Evolutionary conservation across 2,888 invertebrate species (phyloP).

Genomic region (Drosophila subquinaria): DNA sequence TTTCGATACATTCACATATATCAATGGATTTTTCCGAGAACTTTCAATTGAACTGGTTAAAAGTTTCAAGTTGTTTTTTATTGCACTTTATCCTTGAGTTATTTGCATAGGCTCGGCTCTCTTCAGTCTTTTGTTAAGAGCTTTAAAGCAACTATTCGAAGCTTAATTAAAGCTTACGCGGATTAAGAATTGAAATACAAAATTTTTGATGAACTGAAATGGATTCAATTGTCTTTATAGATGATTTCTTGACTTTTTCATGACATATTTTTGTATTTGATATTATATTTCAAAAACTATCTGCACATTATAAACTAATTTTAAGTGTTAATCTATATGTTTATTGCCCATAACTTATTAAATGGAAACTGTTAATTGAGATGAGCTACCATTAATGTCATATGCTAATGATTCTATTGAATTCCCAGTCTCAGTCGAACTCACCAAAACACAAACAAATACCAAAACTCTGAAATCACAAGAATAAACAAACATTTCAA

Average conservation of each 20-base stretch:
- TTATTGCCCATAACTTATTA: constrained; percentile 34
- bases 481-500: constrained; percentile 53
- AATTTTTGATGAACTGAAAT: neutral
- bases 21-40: constrained; percentile 25
- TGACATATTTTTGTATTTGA: neutral
- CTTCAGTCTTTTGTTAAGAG: neutral
- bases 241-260: neutral
- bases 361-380: constrained; percentile 36
- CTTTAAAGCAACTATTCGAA: neutral
- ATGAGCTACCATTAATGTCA: constrained; percentile 47
- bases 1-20: constrained; percentile 9
- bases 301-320: constrained; percentile 27
- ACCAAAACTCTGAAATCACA: constrained; percentile 26
- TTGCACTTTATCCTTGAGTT: constrained; percentile 17
- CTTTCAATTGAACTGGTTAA: constrained; percentile 47
- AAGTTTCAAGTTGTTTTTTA: constrained; percentile 50
- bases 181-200: neutral
- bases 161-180: neutral
- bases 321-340: constrained; percentile 49
- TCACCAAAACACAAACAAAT: constrained; percentile 43
- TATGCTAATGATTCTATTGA: constrained; percentile 39
- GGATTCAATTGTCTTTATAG: neutral
- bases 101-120: constrained; percentile 2
- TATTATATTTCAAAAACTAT: neutral
- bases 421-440: constrained; percentile 1